Conservation (phyloP, 2,797 vertebrate species). For the Myioborus miniatus region DNA sequence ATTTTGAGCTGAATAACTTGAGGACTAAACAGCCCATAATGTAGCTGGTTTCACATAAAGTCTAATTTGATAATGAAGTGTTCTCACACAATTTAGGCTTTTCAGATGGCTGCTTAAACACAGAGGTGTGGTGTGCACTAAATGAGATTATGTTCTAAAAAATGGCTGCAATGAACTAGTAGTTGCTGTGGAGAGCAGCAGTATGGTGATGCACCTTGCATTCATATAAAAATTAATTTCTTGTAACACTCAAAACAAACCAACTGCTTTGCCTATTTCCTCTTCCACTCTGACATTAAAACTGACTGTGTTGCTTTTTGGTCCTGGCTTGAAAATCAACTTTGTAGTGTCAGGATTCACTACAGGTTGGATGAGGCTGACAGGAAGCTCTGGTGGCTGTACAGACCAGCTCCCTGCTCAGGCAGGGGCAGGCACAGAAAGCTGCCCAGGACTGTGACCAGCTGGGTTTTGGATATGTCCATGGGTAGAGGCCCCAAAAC, state of each 20-base stretch:
- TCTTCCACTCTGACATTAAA: neutral
- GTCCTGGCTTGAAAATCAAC: neutral
- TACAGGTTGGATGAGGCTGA: neutral
- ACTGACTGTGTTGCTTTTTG: neutral
- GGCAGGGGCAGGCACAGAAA: neutral
- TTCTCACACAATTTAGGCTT: constrained; percentile 19
- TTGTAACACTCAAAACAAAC: neutral
- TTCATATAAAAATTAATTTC: neutral
- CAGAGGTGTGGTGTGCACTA: neutral
- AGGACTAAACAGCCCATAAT: constrained; percentile 19
- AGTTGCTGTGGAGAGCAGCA: neutral
- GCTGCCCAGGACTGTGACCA: neutral
- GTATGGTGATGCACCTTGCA: neutral
- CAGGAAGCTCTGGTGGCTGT: neutral
- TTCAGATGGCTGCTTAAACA: constrained; percentile 38
- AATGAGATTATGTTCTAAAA: neutral
- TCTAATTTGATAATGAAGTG: constrained; percentile 42
- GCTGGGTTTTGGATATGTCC: neutral
- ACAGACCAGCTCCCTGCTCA: neutral
- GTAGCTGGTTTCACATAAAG: constrained; percentile 35
- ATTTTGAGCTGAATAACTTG: constrained; percentile 31
- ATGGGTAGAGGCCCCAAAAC: neutral
- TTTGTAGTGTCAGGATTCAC: neutral
- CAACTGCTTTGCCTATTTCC: neutral
- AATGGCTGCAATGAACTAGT: neutral